Base-by-base conservation (phyloP, 2,888 invertebrate genomes). In the Ferdinandea cuprea region DNA sequence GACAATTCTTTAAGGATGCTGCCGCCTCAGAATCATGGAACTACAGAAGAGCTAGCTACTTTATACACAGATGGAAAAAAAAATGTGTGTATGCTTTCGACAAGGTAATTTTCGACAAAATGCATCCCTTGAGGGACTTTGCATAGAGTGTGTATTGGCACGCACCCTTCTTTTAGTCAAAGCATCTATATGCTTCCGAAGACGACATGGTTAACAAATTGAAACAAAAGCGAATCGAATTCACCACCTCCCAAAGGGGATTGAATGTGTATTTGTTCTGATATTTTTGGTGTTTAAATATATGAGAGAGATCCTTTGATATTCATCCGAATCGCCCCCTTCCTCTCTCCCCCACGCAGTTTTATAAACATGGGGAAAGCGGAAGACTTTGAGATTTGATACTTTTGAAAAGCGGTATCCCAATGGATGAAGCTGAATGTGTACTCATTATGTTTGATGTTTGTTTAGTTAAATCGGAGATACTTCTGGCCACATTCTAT, bases 21-120 rank as follows among this genome's bases (percentile, higher is more conserved):
- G 30, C 37, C 28, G 37, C 59, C 68, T 52, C n/a, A 13, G 5
- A 37, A 5, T n/a, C n/a, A n/a, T 44, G 21, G 19, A 30, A 56
- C 40, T 17, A 28, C 35, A 58, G 72, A 72, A 48, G 32, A 79
- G 79, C 79, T 79, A 79, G 79, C 79, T 79, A 79, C 79, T 79
- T 74, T 52, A 30, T 44, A 59, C 28, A 28, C 48, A 48, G 32
- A 48, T 11, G n/a, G n/a, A n/a, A 30, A 48, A 54, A 7, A 52
- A 30, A 11, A n/a, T 32, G 30, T 32, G 35, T 63, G 66, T 46
- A 9, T 77, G 71, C 68, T 78, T 83, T 83, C 83, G 78, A 83
- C 83, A 78, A 83, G 83, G 83, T 83, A 83, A 83, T 83, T 83
- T 83, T 83, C 83, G 68, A 83, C 73, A 78, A 83, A 83, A 78